A percentile compares a stretch with the other conserved stretches of the same genome.
Conservation (phyloP, 2,113 vertebrate genomes). For the Numida meleagris region DNA sequence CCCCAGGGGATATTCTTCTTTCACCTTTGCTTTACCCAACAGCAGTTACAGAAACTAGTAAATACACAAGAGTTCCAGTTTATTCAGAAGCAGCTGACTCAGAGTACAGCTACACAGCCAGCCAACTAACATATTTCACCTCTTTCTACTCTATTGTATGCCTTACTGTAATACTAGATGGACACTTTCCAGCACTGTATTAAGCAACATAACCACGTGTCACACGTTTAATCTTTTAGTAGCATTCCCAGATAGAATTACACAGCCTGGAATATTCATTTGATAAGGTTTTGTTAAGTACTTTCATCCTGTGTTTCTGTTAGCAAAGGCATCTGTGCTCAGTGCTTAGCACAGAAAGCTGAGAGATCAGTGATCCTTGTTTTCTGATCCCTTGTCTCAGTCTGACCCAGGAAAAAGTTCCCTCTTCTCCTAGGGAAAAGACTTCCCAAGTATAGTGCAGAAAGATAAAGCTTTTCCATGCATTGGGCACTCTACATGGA, state of each 20-base stretch:
- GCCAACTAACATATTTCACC: not conserved
- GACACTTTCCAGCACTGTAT: not conserved
- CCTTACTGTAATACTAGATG: not conserved
- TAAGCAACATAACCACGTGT: not conserved
- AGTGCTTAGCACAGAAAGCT: not conserved
- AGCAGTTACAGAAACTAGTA: not conserved
- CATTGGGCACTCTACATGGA: not conserved
- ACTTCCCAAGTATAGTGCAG: not conserved
- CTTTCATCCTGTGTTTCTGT: not conserved
- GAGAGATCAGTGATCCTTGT: not conserved
- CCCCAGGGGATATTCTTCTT: not conserved
- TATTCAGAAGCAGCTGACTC: not conserved
- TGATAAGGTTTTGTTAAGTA: not conserved
- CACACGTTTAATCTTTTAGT: not conserved
- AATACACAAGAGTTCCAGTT: not conserved
- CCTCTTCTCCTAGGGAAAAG: not conserved
- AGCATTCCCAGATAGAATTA: not conserved
- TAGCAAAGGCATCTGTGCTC: not conserved
- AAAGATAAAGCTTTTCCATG: not conserved
- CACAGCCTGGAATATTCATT: not conserved
- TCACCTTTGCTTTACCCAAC: not conserved
- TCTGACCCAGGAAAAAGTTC: not conserved
- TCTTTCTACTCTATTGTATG: not conserved
- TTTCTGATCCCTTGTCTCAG: not conserved
- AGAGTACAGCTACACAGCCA: not conserved